Base-by-base conservation (phyloP, 2,888 invertebrate species). In the Hemicrepidius hirtus region DNA sequence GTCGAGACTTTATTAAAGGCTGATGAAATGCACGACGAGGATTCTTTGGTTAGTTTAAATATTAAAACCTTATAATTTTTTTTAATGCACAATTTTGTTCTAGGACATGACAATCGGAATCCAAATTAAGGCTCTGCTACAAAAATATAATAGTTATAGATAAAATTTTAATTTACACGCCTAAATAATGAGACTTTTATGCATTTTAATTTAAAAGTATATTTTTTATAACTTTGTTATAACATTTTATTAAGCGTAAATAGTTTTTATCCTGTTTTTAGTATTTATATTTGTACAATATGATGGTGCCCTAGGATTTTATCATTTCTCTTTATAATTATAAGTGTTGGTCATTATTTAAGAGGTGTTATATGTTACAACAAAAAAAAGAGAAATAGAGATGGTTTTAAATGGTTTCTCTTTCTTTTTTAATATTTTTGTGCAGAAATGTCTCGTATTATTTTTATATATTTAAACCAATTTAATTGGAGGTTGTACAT, bases 1-100 rank as follows among this genome's bases (percentile, higher is more conserved):
- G 80, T 90, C 0, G 77, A 86, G 24, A 89, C 88, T 87, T 84
- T 92, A 53, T 85, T 86, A 16, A 80, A 82, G 63, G 84, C 84
- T 1, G 76, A 70, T 28, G 68, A 67, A 32, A 79, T 63, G 12
- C 18, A 28, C 9, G n/a, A 64, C 13, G 50, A 64, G 18, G 24
- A 24, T 5, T 24, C 3, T 20, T 18, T 64, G 49, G 64, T 64
- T 5, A 35, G 64, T 64, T 1, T 24, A 3, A 5, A 24, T 24
- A 5, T 24, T 24, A 5, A 24, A 5, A 5, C 13, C 5, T 4
- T 32, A 2, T 9, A 4, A 12, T 32, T 35, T 1, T 32, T 3
- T 32, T 55, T 16, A 55, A n/a, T 55, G 6, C 28, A 1, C 9
- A n/a, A 1, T 10, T 24, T 20, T 60, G 20, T 69, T 73, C 55